Evolutionary conservation across 2,113 vertebrate species (phyloP).

Genomic region (Apaloderma vittatum): DNA sequence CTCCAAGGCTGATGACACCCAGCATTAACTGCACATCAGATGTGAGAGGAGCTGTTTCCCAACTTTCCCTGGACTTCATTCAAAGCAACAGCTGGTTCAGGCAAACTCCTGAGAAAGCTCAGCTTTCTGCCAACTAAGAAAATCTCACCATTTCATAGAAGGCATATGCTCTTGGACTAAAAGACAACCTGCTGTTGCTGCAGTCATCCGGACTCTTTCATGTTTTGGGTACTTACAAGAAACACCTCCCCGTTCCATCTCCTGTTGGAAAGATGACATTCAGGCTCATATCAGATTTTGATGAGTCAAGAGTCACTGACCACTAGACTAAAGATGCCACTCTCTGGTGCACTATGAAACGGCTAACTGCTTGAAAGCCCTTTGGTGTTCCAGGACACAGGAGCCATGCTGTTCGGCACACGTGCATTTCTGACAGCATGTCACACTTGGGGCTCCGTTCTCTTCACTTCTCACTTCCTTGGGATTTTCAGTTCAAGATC

Average conservation of each 20-base stretch:
- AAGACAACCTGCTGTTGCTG: slow-evolving; percentile 21
- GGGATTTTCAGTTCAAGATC: not conserved
- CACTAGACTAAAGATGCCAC: not conserved
- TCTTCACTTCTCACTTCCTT: not conserved
- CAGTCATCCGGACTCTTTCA: not conserved
- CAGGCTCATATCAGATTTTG: not conserved
- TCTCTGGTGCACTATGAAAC: not conserved
- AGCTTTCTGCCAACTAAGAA: slow-evolving; percentile 31
- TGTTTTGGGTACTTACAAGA: not conserved
- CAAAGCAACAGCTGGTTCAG: slow-evolving; percentile 65
- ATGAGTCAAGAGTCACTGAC: not conserved
- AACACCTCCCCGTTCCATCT: not conserved
- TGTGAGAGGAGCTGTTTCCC: slow-evolving; percentile 48
- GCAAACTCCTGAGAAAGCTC: slow-evolving; percentile 46
- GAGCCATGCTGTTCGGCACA: not conserved
- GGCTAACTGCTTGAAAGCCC: not conserved
- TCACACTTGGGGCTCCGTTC: fast-evolving
- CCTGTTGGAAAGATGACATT: not conserved
- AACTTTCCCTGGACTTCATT: slow-evolving; percentile 45
- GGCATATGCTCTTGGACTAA: not conserved
- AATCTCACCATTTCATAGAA: slow-evolving; percentile 1
- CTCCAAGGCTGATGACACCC: not conserved
- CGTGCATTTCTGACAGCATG: not conserved
- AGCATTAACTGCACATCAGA: slow-evolving; percentile 30
- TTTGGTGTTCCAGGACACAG: not conserved